Evolutionary conservation across 2,888 invertebrate genomes (phyloP).

Genomic region (Ormyrus nitidulus): DNA sequence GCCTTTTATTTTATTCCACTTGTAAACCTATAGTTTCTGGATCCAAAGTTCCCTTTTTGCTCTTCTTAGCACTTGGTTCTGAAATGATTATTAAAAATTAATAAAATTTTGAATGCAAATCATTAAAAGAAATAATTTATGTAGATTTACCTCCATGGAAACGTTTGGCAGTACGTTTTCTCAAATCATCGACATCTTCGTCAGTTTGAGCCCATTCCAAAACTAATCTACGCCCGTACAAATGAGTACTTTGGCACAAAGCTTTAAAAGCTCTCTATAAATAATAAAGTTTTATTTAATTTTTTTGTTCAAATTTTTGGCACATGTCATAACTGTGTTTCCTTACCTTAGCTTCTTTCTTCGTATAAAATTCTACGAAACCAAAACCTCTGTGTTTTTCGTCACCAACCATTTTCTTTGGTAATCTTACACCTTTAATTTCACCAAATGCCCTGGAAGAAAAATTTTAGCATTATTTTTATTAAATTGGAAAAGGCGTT

Average conservation of each 20-base stretch:
- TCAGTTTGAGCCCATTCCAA: constrained; percentile 95
- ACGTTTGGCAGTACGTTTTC: constrained; percentile 89
- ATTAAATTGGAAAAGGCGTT: constrained; percentile 22
- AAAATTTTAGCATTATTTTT: constrained; percentile 12
- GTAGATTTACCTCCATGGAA: constrained; percentile 74
- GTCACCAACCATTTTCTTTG: constrained; percentile 89
- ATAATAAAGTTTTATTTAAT: neutral
- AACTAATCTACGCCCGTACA: constrained; percentile 95
- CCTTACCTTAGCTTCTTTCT: constrained; percentile 92
- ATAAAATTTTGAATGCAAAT: constrained; percentile 8
- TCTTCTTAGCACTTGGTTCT: constrained; percentile 63
- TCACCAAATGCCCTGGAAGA: constrained; percentile 91
- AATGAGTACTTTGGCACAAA: constrained; percentile 96
- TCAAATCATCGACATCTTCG: constrained; percentile 86
- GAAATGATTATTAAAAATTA: constrained; percentile 45
- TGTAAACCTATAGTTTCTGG: constrained; percentile 67
- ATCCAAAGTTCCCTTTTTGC: constrained; percentile 66
- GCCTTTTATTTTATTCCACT: constrained; percentile 50
- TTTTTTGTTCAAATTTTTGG: neutral
- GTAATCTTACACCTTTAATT: constrained; percentile 91
- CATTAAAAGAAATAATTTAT: neutral
- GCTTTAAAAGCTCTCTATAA: constrained; percentile 92
- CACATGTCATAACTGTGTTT: no score
- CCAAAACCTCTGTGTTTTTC: constrained; percentile 96
- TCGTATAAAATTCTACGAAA: constrained; percentile 94